These are phyloP conservation scores for Tadarida brasiliensis DNA, from an alignment of 2,797 vertebrate species.

Conservation along the genomic window DNA sequence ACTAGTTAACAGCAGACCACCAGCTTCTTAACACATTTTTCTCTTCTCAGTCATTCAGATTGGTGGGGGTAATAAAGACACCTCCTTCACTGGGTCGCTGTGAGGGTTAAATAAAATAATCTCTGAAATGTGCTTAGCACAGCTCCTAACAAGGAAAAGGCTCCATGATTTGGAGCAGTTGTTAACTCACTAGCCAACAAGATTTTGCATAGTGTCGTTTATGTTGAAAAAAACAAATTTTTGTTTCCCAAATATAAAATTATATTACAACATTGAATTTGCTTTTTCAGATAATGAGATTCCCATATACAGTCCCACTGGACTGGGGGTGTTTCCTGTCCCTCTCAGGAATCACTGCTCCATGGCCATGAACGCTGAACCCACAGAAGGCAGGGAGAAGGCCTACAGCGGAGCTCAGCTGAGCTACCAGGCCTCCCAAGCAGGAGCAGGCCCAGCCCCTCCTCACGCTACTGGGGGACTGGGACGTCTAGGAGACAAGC, in stretches of 20 bases:
- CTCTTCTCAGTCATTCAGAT: neutral
- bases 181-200: neutral
- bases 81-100: neutral
- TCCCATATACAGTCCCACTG: neutral
- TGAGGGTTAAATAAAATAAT: neutral
- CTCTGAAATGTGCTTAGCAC: neutral
- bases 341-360: neutral
- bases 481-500: neutral
- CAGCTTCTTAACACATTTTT: neutral
- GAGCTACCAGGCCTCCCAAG: neutral
- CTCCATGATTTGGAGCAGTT: neutral
- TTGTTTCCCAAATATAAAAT: conserved; percentile 18
- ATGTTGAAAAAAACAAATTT: neutral
- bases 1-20: neutral
- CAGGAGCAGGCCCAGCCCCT: neutral
- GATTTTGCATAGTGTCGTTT: neutral
- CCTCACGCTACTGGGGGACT: neutral
- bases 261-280: neutral
- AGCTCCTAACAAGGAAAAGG: neutral
- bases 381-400: neutral
- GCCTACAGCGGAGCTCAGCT: neutral
- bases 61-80: neutral
- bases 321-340: neutral
- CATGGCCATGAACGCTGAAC: neutral
- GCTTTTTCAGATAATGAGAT: neutral